Base-by-base conservation (phyloP, 2,113 vertebrate genomes). In the Nibea coibor region DNA sequence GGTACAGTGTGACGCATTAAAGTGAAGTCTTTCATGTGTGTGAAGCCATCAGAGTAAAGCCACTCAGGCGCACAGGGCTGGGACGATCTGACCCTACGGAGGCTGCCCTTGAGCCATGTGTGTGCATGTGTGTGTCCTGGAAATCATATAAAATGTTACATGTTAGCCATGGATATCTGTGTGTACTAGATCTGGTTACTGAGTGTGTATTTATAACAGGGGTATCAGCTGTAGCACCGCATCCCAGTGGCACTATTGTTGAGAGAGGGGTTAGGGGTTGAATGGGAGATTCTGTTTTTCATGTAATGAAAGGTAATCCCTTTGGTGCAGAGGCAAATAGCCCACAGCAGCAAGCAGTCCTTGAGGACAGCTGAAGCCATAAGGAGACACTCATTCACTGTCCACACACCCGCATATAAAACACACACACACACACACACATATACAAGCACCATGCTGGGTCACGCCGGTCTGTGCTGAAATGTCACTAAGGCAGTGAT, bases 401-500 rank as follows among this genome's bases (percentile, higher is more conserved):
- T 63, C 51, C 69, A 61, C 59, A 58, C 47, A 65, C 73, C 17
- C 20, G 63, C 19, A 73, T 24, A 54, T 42, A 56, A 2, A 48
- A 73, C 12, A 68, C 10, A 67, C 19, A 66, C 35, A 71, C 45
- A 70, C 45, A 78, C 11, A 62, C 17, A 47, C 4, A 66, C 45
- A 71, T 39, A 74, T 35, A 57, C 39, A 65, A 11, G 39, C 69
- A 57, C 75, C 83, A 68, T 59, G 66, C 78, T 72, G 84, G 87
- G 87, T 84, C 82, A 90, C 14, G 2, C 53, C 71, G 80, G 73
- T 72, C 75, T 47, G 56, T 74, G 72, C 80, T 75, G 51, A 92
- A 91, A 93, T 92, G 92, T 94, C 91, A 94, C 86, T 81, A 70
- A 72, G 63, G 80, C 81, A 64, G 43, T 61, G 78, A 72, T 48